Conservation (phyloP, 2,888 invertebrate species). For the Sesia apiformis region DNA sequence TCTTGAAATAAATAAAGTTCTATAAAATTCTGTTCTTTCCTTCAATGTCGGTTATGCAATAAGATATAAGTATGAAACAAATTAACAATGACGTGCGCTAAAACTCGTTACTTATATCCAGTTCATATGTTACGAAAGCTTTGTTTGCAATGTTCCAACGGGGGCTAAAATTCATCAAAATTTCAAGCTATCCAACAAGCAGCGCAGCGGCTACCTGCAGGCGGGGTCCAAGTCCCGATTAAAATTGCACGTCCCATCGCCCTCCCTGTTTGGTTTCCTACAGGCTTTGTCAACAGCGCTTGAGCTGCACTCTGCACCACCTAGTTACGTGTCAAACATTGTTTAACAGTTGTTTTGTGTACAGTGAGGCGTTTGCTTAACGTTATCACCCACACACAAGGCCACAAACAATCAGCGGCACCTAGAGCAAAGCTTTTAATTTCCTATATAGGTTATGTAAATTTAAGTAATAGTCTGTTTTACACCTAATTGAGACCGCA, state of each 20-base stretch:
- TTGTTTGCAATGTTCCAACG: slow-evolving; percentile 1
- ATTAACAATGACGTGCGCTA: background rate
- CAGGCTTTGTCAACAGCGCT: slow-evolving; percentile 47
- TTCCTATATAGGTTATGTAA: background rate
- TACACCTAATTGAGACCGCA: too few relatives aligned
- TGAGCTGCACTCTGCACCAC: slow-evolving; percentile 47
- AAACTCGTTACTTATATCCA: background rate
- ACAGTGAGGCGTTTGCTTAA: slow-evolving; percentile 31
- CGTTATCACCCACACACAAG: slow-evolving; percentile 35
- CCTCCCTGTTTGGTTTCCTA: slow-evolving; percentile 37
- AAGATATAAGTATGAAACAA: background rate
- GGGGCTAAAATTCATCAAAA: slow-evolving; percentile 43
- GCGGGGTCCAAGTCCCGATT: slow-evolving; percentile 41
- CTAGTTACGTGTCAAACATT: slow-evolving; percentile 60
- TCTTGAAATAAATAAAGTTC: too few relatives aligned
- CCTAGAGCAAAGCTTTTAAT: background rate
- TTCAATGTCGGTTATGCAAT: background rate
- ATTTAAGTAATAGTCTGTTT: background rate
- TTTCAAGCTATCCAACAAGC: slow-evolving; percentile 38
- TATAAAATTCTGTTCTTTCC: too few relatives aligned
- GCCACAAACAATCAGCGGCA: slow-evolving; percentile 12
- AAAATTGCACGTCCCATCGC: slow-evolving; percentile 58
- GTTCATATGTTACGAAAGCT: background rate
- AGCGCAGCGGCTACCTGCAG: slow-evolving; percentile 13
- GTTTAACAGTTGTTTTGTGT: slow-evolving; percentile 51